Evolutionary conservation across 2,797 vertebrate species (phyloP).

Genomic region (Dendrocincla fuliginosa): DNA sequence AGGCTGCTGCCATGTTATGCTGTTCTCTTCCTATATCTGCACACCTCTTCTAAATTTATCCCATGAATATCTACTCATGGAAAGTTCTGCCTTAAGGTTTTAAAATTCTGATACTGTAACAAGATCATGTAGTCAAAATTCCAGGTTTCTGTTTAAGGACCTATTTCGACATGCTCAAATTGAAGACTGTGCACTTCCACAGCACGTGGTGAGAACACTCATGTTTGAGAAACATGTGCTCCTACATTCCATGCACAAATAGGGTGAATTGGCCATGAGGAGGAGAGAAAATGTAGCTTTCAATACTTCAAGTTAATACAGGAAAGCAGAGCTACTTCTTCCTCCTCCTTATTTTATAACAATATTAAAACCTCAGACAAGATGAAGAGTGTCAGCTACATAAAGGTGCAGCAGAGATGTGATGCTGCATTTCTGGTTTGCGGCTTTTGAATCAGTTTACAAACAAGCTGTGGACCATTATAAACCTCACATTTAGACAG

Average conservation of each 20-base stretch:
- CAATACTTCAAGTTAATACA: not conserved
- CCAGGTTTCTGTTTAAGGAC: not conserved
- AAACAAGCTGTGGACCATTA: not conserved
- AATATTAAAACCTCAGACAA: not conserved
- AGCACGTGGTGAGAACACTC: rapidly evolving
- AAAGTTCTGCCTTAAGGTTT: not conserved
- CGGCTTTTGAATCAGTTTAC: not conserved
- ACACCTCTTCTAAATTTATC: not conserved
- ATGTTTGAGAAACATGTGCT: rapidly evolving
- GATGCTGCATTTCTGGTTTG: not conserved
- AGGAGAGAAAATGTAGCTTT: not conserved
- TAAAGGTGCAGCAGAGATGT: not conserved
- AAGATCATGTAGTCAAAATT: not conserved
- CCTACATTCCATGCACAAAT: not conserved
- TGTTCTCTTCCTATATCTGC: not conserved
- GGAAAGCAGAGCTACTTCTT: not conserved
- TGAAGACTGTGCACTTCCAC: rapidly evolving
- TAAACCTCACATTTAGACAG: not conserved
- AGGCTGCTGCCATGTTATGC: rapidly evolving
- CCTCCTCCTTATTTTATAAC: not conserved
- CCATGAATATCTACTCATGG: not conserved
- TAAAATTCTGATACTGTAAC: not conserved
- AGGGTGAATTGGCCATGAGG: not conserved
- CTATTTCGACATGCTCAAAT: not conserved
- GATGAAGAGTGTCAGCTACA: not conserved